Conservation (phyloP, 2,113 vertebrate genomes). For the Corvus moneduloides region DNA sequence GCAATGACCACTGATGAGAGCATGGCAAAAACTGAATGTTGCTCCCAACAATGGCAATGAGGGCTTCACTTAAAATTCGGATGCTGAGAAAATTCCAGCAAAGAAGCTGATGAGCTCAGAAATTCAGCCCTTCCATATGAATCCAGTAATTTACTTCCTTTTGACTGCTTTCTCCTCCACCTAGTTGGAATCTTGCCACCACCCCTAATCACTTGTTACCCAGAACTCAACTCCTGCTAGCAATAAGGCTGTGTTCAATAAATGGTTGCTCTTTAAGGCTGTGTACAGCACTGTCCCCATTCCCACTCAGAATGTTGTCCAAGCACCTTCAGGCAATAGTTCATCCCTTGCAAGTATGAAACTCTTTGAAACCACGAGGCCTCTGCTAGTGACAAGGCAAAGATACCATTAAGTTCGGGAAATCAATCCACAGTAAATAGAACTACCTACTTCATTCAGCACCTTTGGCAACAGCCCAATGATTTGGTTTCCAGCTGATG, state of each 20-base stretch:
- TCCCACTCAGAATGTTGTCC: not conserved
- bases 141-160: not conserved
- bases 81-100: not conserved
- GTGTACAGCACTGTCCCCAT: not conserved
- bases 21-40: not conserved
- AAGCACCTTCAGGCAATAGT: not conserved
- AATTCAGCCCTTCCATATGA: not conserved
- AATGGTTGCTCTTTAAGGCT: not conserved
- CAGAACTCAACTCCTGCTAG: not conserved
- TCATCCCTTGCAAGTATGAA: not conserved
- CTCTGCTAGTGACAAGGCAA: not conserved
- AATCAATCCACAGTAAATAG: not conserved
- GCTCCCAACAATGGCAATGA: not conserved
- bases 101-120: conserved; percentile 1
- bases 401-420: not conserved
- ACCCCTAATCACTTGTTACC: not conserved
- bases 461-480: not conserved
- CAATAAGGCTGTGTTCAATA: not conserved
- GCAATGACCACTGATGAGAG: not conserved
- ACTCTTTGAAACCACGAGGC: not conserved
- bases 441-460: not conserved
- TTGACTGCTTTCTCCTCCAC: not conserved
- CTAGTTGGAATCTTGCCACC: not conserved
- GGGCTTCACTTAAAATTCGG: not conserved
- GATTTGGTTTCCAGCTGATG: not conserved